Base-by-base conservation (phyloP, 2,797 vertebrate species). In the Sebastes nivosus region DNA sequence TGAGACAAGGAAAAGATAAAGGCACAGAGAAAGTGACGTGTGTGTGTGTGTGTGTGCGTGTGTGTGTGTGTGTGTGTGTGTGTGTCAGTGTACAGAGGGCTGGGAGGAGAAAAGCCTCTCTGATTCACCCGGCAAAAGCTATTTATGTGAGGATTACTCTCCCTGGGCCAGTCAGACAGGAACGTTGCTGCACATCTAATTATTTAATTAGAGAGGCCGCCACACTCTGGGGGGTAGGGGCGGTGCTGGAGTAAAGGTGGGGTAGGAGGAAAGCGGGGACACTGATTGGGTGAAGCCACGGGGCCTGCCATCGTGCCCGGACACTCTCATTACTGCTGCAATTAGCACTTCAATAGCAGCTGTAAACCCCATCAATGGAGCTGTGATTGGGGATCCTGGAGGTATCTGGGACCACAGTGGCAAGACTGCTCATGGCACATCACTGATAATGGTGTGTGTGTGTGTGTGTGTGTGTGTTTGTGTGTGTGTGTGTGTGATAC, bases 61-160 rank as follows among this genome's bases (percentile, higher is more conserved):
- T 24, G 24, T 24, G 24, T 24, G 24, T 24, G 24, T 24, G 24
- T 24, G 52, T 18, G 5, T 22, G 29, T 36, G 42, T 58, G 20
- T 52, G 11, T 68, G 63, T 29, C 1, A 22, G 67, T 30, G 73
- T 78, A 72, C 24, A 64, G 70, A 63, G 4, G 55, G 60, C 58
- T 38, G 18, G 52, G 50, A 81, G 73, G 72, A 88, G 77, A 79
- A 86, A 89, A 82, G 80, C 82, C 87, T 77, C 86, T 84, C 78
- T 77, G 90, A 91, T 87, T 93, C 91, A 87, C 89, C 87, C 96
- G 94, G 97, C 95, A 96, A 97, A 97, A 97, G 96, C 97, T 98
- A 99, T 99, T 98, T 98, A 97, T 98, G 96, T 96, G 97, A 97
- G 97, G 98, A 99, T 99, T 98, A 98, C 97, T 97, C 96, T 97